These are phyloP conservation scores for Trididemnum miniatum DNA, from an alignment of 23 tunicate genomes.

Conservation along the genomic window DNA sequence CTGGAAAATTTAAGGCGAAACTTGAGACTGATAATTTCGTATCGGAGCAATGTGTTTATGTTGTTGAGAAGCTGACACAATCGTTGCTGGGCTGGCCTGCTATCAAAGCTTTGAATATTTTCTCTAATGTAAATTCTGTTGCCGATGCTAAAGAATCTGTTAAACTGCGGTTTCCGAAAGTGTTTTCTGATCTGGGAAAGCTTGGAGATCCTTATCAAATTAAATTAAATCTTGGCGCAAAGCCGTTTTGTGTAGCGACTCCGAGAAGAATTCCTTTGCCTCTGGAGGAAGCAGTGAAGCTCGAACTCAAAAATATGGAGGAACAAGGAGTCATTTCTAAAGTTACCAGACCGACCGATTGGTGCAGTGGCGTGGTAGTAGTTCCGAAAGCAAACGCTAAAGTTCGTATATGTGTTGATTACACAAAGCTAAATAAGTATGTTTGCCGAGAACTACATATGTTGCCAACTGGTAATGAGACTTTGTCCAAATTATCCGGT, in stretches of 20 bases:
- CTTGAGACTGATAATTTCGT: no score
- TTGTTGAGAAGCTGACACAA: neutral
- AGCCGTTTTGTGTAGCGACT: constrained; percentile 19
- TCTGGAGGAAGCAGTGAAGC: constrained; percentile 5
- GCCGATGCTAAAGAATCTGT: neutral
- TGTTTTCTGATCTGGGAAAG: constrained; percentile 23
- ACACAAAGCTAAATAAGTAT: neutral
- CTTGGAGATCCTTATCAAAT: constrained; percentile 4
- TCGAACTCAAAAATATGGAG: constrained; percentile 30
- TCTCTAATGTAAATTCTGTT: neutral
- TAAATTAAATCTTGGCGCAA: constrained; percentile 20
- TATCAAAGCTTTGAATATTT: neutral
- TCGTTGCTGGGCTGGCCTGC: constrained; percentile 34
- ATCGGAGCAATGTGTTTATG: no score
- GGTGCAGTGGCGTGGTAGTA: constrained; percentile 3
- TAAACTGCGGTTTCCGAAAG: neutral
- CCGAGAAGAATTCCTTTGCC: constrained; percentile 42
- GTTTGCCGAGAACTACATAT: constrained; percentile 17
- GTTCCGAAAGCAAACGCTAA: constrained; percentile 43
- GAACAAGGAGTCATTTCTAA: constrained; percentile 24
- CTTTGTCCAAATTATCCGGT: constrained; percentile 10
- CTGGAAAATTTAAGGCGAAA: no score
- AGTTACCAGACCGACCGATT: constrained; percentile 28
- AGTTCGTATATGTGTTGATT: constrained; percentile 43
- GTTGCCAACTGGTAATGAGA: constrained; percentile 32